phyloP scores from a whole-genome alignment of 2,113 vertebrate genomes.

The Trematomus loennbergii region DNA sequence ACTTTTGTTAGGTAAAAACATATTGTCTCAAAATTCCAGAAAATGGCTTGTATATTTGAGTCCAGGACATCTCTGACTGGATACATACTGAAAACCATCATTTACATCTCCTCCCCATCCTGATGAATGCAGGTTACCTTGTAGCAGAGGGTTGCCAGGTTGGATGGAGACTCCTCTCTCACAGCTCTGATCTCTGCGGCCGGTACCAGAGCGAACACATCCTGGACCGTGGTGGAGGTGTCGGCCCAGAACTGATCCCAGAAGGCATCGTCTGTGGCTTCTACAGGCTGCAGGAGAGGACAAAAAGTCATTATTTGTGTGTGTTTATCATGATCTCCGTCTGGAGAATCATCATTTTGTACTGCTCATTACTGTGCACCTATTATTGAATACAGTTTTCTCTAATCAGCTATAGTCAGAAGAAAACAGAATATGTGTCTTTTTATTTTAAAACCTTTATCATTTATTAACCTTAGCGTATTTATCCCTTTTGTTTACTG shows the following conservation, averaged over 20 bases:
- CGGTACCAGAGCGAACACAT: slow-evolving; percentile 95
- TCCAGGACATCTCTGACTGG: too few relatives aligned
- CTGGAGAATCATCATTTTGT: too few relatives aligned
- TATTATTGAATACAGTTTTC: too few relatives aligned
- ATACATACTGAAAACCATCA: too few relatives aligned
- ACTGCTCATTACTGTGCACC: not conserved
- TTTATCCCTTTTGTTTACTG: not conserved
- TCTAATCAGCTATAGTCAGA: too few relatives aligned
- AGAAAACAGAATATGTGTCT: not conserved
- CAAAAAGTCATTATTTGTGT: not conserved
- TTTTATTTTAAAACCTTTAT: not conserved
- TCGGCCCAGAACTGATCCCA: slow-evolving; percentile 99
- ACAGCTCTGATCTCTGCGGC: slow-evolving; percentile 96
- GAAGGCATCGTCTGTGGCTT: slow-evolving; percentile 94
- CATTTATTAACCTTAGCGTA: not conserved
- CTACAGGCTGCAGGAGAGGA: slow-evolving; percentile 88
- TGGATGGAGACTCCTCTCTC: slow-evolving; percentile 96
- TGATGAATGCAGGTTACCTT: slow-evolving; percentile 85
- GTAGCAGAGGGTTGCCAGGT: slow-evolving; percentile 97
- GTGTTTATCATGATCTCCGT: not conserved
- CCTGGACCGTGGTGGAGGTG: slow-evolving; percentile 91
- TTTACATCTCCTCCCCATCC: not conserved
- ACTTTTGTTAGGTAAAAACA: too few relatives aligned
- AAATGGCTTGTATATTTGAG: too few relatives aligned
- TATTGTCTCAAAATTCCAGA: too few relatives aligned